Percentiles rank a stretch among this genome's conserved stretches.
These are phyloP conservation scores for Nasonia vitripennis DNA, from an alignment of 1,140 invertebrate species.

Conservation along the genomic window DNA sequence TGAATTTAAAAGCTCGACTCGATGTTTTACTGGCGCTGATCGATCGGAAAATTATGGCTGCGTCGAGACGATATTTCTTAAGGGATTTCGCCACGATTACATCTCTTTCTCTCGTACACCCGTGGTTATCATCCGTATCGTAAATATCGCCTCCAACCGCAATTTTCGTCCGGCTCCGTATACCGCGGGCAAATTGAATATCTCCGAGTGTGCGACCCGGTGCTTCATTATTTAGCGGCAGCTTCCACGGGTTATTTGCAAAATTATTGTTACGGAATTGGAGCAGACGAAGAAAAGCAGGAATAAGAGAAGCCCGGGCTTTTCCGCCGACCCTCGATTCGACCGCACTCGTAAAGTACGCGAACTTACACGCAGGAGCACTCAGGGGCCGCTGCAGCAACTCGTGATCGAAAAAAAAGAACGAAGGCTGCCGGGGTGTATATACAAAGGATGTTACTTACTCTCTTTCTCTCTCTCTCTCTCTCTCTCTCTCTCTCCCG, in stretches of 20 bases:
- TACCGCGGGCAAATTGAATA: slow-evolving; percentile 18
- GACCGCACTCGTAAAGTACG: slow-evolving; percentile 61
- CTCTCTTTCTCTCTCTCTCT: background rate
- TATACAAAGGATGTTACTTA: slow-evolving; percentile 32
- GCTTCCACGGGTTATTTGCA: slow-evolving; percentile 65
- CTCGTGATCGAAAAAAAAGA: slow-evolving; percentile 52
- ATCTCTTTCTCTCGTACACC: background rate
- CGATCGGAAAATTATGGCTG: slow-evolving; percentile 10
- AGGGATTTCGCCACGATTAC: background rate
- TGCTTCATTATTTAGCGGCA: slow-evolving; percentile 68
- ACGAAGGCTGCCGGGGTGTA: background rate
- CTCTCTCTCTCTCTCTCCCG: too few species aligned
- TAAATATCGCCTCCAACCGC: slow-evolving; percentile 21
- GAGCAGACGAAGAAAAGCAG: slow-evolving; percentile 52
- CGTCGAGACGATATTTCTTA: background rate
- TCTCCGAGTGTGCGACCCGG: slow-evolving; percentile 19
- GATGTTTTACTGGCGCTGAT: background rate
- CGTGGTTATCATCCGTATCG: background rate
- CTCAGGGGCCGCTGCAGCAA: slow-evolving; percentile 40
- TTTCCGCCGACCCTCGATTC: slow-evolving; percentile 55
- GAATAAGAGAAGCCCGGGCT: slow-evolving; percentile 5
- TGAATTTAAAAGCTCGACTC: slow-evolving; percentile 7
- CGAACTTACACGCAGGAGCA: slow-evolving; percentile 55
- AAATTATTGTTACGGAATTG: slow-evolving; percentile 69
- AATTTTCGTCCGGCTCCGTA: background rate